phyloP scores from a whole-genome alignment of 2,797 vertebrate genomes.

The Gymnoscopelus braueri region DNA sequence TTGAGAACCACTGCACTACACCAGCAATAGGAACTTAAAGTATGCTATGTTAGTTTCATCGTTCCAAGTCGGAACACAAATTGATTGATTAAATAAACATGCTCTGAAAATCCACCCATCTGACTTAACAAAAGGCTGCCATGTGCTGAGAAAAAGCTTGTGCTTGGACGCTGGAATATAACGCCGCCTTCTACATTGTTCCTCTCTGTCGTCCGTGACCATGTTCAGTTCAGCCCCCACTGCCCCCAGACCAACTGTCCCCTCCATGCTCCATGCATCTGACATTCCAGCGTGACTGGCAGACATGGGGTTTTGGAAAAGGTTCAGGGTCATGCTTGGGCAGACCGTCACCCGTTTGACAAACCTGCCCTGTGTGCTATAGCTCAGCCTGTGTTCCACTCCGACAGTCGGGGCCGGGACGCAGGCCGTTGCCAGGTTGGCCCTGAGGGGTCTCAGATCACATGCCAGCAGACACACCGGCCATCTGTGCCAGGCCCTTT shows the following conservation, averaged over 20 bases:
- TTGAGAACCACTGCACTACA: background rate
- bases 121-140: no score
- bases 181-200: slow-evolving; percentile 5
- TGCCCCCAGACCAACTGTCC: background rate
- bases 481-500: slow-evolving; percentile 40
- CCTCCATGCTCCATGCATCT: background rate
- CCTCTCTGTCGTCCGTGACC: slow-evolving; percentile 15
- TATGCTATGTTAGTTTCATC: no score
- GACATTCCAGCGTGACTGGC: background rate
- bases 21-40: no score
- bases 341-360: background rate
- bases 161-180: no score
- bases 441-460: slow-evolving; percentile 33
- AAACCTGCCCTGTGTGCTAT: slow-evolving; percentile 20
- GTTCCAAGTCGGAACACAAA: no score
- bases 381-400: slow-evolving; percentile 20
- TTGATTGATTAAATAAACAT: no score
- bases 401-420: slow-evolving; percentile 9
- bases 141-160: no score
- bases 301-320: slow-evolving; percentile 9
- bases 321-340: background rate
- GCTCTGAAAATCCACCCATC: no score
- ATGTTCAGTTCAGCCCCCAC: slow-evolving; percentile 11
- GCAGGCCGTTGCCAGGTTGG: slow-evolving; percentile 29
- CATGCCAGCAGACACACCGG: slow-evolving; percentile 46